Percentiles rank a stretch among this genome's conserved stretches.
Conservation (phyloP, 1,140 invertebrate species). For the Microplitis demolitor region DNA sequence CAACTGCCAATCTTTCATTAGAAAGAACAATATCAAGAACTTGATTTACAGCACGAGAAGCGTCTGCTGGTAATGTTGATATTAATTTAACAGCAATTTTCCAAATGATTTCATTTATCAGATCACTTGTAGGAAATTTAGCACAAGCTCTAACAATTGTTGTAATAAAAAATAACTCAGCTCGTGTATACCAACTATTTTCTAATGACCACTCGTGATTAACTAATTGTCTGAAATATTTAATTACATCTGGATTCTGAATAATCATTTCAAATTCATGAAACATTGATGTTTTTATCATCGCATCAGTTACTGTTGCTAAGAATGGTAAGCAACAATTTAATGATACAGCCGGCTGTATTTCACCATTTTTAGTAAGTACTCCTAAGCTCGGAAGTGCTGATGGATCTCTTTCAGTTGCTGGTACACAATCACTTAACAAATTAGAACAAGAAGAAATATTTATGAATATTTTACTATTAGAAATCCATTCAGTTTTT, state of each 20-base stretch:
- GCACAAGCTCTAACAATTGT: conserved; percentile 37
- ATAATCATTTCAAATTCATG: conserved; percentile 38
- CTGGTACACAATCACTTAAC: conserved; percentile 33
- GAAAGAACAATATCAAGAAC: conserved; percentile 41
- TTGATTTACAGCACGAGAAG: conserved; percentile 27
- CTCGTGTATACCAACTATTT: conserved; percentile 53
- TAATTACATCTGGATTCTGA: conserved; percentile 35
- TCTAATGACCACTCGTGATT: conserved; percentile 47
- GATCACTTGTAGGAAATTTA: conserved; percentile 16
- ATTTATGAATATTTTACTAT: conserved; percentile 42
- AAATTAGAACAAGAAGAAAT: conserved; percentile 52
- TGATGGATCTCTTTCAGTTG: conserved; percentile 43
- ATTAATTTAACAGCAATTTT: conserved; percentile 52
- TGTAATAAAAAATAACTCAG: conserved; percentile 46
- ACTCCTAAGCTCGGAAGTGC: conserved; percentile 49
- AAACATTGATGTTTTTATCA: conserved; percentile 28
- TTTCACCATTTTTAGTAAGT: conserved; percentile 44
- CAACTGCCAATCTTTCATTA: conserved; percentile 36
- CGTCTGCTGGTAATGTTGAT: conserved; percentile 49
- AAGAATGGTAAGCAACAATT: conserved; percentile 49
- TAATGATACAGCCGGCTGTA: conserved; percentile 46
- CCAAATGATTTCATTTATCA: conserved; percentile 37
- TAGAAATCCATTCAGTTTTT: conserved; percentile 39
- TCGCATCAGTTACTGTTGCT: conserved; percentile 32
- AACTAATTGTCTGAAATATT: conserved; percentile 44